phyloP scores from a whole-genome alignment of 2,888 invertebrate genomes.

The Chaetogeoica ovagalla region DNA sequence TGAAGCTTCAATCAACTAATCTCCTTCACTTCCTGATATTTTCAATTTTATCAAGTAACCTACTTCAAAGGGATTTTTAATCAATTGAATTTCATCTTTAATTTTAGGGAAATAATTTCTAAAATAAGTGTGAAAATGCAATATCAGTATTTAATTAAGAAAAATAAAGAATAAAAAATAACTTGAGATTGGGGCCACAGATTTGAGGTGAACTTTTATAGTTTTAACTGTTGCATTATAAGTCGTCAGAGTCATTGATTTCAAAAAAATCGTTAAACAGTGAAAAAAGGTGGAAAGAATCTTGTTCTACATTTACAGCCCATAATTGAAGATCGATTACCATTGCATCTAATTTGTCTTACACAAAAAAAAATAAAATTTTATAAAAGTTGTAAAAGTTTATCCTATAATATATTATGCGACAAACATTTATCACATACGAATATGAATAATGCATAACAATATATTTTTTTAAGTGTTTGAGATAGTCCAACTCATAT shows the following conservation, averaged over 20 bases:
- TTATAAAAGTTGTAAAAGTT: too few relatives aligned
- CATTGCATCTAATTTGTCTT: constrained; percentile 37
- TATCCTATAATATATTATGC: too few relatives aligned
- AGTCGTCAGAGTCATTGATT: constrained; percentile 11
- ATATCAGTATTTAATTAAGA: neutral
- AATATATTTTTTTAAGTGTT: too few relatives aligned
- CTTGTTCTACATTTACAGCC: constrained; percentile 23
- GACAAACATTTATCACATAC: too few relatives aligned
- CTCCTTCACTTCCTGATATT: neutral
- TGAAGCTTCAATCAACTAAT: neutral
- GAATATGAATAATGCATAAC: too few relatives aligned
- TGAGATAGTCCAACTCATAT: too few relatives aligned
- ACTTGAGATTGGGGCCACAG: neutral
- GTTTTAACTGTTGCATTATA: constrained; percentile 15
- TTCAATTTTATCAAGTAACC: neutral
- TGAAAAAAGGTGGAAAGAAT: constrained; percentile 1
- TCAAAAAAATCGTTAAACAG: constrained; percentile 1
- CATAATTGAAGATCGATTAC: constrained; percentile 19
- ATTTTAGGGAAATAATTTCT: constrained; percentile 1
- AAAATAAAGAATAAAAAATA: neutral
- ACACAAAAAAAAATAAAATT: constrained; percentile 10
- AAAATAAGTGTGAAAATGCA: neutral
- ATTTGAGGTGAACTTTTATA: neutral
- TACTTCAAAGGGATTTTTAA: constrained; percentile 10
- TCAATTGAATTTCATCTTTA: constrained; percentile 10